Percentiles rank a stretch among this genome's conserved stretches.
These are phyloP conservation scores for Rhodinocichla rosea DNA, from an alignment of 2,113 vertebrate genomes.

Conservation along the genomic window DNA sequence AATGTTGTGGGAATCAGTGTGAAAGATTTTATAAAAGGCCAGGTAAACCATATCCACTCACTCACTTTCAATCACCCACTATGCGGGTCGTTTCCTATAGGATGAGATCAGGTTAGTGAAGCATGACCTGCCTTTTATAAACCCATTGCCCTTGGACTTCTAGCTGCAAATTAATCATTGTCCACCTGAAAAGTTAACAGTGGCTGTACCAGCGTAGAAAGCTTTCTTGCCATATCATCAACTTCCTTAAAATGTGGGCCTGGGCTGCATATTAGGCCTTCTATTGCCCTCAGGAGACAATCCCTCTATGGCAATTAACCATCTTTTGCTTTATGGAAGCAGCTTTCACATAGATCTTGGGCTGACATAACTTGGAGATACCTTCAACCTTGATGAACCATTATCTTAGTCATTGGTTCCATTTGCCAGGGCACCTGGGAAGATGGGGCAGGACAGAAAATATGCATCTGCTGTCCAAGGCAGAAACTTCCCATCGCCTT, in stretches of 20 bases:
- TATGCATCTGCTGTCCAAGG: accelerated
- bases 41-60: neutral
- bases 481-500: neutral
- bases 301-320: neutral
- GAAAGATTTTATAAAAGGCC: neutral
- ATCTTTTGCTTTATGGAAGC: neutral
- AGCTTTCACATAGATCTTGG: neutral
- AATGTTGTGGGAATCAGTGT: neutral
- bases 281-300: neutral
- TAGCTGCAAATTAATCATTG: accelerated
- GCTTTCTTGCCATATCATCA: neutral
- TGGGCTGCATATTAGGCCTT: neutral
- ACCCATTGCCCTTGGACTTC: neutral
- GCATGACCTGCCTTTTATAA: neutral
- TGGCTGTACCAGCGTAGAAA: neutral
- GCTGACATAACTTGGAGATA: no score
- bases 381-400: neutral
- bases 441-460: neutral
- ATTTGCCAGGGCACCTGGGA: neutral
- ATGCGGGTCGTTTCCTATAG: neutral
- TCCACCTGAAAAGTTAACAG: neutral
- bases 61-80: neutral
- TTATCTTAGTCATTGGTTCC: neutral
- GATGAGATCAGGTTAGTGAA: neutral
- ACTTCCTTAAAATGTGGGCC: neutral